Base-by-base conservation (phyloP, 2,888 invertebrate species). In the Lycia hirtaria region DNA sequence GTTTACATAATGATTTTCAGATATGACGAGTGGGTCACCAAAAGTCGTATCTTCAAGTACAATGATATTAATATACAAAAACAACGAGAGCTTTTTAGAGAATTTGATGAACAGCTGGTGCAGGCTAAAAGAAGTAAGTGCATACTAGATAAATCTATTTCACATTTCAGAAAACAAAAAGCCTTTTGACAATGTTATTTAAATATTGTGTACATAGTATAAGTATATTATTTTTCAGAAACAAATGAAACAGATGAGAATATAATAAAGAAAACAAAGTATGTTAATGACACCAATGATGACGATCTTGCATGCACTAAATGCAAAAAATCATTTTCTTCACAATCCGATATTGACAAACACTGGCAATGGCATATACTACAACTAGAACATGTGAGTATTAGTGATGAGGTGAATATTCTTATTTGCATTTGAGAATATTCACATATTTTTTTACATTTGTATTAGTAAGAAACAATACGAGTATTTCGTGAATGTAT, bases 21-120 rank as follows among this genome's bases (percentile, higher is more conserved):
- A 85, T 97, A 96, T 97, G 97, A 97, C 75, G 97, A 97, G 81
- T 97, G 96, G 98, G 98, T 98, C 5, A 97, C 97, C 0, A 98
- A 98, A 81, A 96, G 95, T 73, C 92, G 98, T 65, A 97, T 98
- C 5, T 85, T 98, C 53, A 98, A 98, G 81, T 97, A 95, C 81
- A 98, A 97, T 87, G 98, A 98, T 69, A 95, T 95, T 1, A 98
- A 98, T 80, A 94, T 97, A 1, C 96, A 96, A 73, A 94, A 95
- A 60, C 98, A 98, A 80, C 97, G 96, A 76, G 97, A 98, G 81
- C 94, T 98, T 4, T 95, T 95, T 75, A 95, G 95, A 76, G 96
- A 96, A 2, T 96, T 96, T 76, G 94, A 95, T 7, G 94, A 94
- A 41, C 94, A 96, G 72, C 95, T 95, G 5, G 88, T 93, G 0